Conservation (phyloP, 2,113 vertebrate genomes). For the Columba livia region DNA sequence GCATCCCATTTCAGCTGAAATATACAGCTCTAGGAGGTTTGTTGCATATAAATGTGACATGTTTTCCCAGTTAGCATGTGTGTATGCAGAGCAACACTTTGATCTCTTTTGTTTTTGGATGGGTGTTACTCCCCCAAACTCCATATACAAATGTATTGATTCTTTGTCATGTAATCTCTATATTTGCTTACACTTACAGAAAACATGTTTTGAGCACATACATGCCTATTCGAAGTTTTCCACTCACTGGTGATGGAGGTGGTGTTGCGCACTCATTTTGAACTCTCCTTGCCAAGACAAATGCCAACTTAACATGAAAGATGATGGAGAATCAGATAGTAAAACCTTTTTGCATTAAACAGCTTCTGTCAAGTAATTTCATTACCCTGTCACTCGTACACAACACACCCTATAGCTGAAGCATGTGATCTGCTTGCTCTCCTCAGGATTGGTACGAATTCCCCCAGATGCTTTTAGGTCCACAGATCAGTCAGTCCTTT, state of each 20-base stretch:
- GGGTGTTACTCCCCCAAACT: background rate
- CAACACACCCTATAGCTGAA: background rate
- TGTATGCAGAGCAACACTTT: background rate
- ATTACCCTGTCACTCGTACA: background rate
- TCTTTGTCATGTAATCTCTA: background rate
- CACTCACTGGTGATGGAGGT: background rate
- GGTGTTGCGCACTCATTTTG: background rate
- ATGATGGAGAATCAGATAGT: background rate
- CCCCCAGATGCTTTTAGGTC: background rate
- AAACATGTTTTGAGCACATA: background rate
- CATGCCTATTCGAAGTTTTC: background rate
- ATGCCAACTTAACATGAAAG: background rate
- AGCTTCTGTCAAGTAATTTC: background rate
- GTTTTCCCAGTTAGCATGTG: background rate
- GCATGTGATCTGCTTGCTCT: background rate
- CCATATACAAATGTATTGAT: background rate
- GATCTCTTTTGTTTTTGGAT: background rate
- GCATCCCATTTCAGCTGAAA: background rate
- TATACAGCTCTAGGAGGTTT: background rate
- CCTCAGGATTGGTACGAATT: background rate
- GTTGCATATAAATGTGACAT: background rate
- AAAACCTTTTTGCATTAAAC: background rate
- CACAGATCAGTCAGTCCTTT: background rate
- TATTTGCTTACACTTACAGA: background rate
- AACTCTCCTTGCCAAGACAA: background rate